Conservation (phyloP, 2,113 vertebrate species). For the Lota lota region DNA sequence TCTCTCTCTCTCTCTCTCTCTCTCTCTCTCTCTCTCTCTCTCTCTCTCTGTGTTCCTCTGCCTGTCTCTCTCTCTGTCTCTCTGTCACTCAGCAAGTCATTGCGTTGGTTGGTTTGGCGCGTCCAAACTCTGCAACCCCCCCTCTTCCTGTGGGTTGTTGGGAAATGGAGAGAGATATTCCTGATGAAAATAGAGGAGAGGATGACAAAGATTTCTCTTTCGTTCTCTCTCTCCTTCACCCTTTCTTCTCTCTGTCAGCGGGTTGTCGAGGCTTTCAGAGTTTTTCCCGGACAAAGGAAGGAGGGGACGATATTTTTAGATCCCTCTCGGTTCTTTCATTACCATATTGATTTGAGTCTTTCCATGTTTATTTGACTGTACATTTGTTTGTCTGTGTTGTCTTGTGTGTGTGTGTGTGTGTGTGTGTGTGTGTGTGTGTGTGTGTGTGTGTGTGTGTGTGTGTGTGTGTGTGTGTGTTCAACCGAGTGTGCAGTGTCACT, state of each 20-base stretch:
- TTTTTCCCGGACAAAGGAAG: conserved; percentile 56
- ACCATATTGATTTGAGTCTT: conserved; percentile 65
- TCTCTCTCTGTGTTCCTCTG: no score
- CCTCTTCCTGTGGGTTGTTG: no score
- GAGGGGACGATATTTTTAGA: conserved; percentile 67
- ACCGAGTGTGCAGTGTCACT: background rate
- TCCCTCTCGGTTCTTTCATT: conserved; percentile 69
- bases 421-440: conserved; percentile 8
- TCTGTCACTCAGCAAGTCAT: conserved; percentile 55
- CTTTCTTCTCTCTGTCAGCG: conserved; percentile 12
- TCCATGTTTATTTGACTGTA: conserved; percentile 62
- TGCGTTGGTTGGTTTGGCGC: conserved; percentile 25
- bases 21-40: conserved; percentile 33
- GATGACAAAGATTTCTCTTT: conserved; percentile 15
- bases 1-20: conserved; percentile 30
- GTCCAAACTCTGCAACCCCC: conserved; percentile 28
- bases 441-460: conserved; percentile 16
- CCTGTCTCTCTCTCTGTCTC: conserved; percentile 42
- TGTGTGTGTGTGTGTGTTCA: conserved; percentile 45
- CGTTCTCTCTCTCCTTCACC: conserved; percentile 10
- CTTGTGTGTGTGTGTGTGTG: background rate
- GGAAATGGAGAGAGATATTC: conserved; percentile 23
- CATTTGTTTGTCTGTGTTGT: no score
- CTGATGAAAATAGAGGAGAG: background rate
- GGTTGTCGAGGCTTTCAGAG: conserved; percentile 47